Conservation (phyloP, 1,140 invertebrate species). For the honey bee (Apis mellifera) region Amel_HAv3.1 CM009940.2:4883501-4884000, state of each 20-base stretch:
- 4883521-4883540: conserved; percentile 4
- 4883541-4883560: conserved; percentile 13
- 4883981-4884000: too few species aligned
- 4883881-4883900: too few species aligned
- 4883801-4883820: conserved; percentile 23
- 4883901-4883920: too few species aligned
- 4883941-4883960: too few species aligned
- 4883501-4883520: not conserved
- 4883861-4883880: too few species aligned
- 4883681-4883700: not conserved
- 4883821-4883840: not conserved
- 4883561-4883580: not conserved
- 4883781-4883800: not conserved
- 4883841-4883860: not conserved
- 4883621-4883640: not conserved
- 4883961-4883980: too few species aligned
- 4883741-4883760: conserved; percentile 12
- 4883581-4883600: conserved; percentile 1
- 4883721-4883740: not conserved
- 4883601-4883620: not conserved
- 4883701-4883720: not conserved
- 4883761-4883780: conserved; percentile 28
- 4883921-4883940: too few species aligned
- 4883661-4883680: not conserved
- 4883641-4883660: not conserved